Conservation (phyloP, 2,113 vertebrate genomes). For the Gadus chalcogrammus region DNA sequence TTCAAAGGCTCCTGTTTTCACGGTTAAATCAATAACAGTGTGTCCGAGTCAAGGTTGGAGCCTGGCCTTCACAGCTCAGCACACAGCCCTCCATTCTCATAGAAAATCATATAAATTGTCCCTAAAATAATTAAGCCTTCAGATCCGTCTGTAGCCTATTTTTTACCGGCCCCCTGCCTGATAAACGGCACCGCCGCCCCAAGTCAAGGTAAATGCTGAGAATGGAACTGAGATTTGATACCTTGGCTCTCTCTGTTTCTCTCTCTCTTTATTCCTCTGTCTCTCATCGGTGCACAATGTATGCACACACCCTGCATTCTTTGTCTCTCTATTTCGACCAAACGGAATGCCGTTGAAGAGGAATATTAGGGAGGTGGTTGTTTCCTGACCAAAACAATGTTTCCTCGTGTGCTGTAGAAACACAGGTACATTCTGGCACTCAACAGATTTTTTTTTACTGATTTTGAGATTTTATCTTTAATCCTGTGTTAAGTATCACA, state of each 20-base stretch:
- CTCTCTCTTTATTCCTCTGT: background rate
- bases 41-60: slow-evolving; percentile 72
- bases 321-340: no score
- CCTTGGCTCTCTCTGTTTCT: background rate
- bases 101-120: slow-evolving; percentile 74
- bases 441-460: no score
- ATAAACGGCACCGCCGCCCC: slow-evolving; percentile 58
- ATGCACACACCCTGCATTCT: no score
- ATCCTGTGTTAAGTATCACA: no score
- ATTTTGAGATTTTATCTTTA: no score
- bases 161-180: slow-evolving; percentile 50
- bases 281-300: no score
- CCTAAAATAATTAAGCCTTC: slow-evolving; percentile 75
- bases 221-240: slow-evolving; percentile 38
- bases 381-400: no score
- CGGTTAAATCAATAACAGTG: slow-evolving; percentile 73
- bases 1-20: slow-evolving; percentile 72
- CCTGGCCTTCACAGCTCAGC: slow-evolving; percentile 60
- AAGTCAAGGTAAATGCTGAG: slow-evolving; percentile 59
- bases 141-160: slow-evolving; percentile 57
- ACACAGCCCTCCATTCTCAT: slow-evolving; percentile 61
- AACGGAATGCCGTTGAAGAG: no score
- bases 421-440: no score
- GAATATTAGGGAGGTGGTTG: no score
- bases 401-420: no score